phyloP scores from a whole-genome alignment of 2,888 invertebrate species.

The Latheticus oryzae region DNA sequence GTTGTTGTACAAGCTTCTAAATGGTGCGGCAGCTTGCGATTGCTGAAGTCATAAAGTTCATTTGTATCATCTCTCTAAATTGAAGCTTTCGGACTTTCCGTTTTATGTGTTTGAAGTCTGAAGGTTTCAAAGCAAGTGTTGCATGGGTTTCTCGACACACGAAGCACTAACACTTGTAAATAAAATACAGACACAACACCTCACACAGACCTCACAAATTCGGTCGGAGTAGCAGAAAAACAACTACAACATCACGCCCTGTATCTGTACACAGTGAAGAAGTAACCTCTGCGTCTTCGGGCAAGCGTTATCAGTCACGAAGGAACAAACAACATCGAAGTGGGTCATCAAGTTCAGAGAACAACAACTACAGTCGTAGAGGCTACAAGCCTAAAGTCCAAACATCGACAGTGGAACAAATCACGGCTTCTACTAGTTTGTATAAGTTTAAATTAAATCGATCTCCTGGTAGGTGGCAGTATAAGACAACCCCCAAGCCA shows the following conservation, averaged over 20 bases:
- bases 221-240: constrained; percentile 63
- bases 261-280: constrained; percentile 75
- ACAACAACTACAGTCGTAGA: constrained; percentile 67
- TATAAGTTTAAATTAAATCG: constrained; percentile 87
- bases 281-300: constrained; percentile 63
- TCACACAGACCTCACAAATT: constrained; percentile 62
- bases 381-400: constrained; percentile 78
- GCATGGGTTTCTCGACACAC: constrained; percentile 30
- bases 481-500: constrained; percentile 90
- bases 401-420: constrained; percentile 68
- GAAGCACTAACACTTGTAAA: constrained; percentile 63
- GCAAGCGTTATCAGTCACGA: constrained; percentile 69
- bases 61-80: no score
- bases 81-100: no score
- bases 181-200: constrained; percentile 64
- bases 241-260: constrained; percentile 73
- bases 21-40: no score
- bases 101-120: no score
- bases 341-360: constrained; percentile 42
- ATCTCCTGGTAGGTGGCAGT: constrained; percentile 89
- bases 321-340: constrained; percentile 56
- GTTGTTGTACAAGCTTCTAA: no score
- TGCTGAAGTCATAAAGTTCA: no score
- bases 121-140: constrained; percentile 33
- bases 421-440: constrained; percentile 71